Evolutionary conservation across 2,113 vertebrate genomes (phyloP), one percentile per base, ranked within the genome.

Genomic region (Trogon surrucura): DNA sequence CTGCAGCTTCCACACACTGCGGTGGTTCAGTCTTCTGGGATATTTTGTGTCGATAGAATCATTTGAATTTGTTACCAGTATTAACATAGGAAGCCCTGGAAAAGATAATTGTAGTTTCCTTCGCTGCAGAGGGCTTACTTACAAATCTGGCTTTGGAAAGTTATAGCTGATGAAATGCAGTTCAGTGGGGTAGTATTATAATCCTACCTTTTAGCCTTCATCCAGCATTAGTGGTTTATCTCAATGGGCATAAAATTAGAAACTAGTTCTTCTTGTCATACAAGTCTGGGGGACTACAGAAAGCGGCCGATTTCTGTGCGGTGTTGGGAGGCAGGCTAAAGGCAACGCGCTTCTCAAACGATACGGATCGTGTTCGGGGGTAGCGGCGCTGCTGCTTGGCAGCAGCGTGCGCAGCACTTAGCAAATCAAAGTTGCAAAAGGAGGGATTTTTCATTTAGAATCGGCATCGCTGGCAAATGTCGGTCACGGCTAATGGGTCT

Each of bases 21-120:
- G 57, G 97, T 98, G 98, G 77, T 98, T 98, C 97, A 97, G 98
- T 98, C 98, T 98, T 98, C 97, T 98, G 98, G 98, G 98, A 98
- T 98, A 98, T 98, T 98, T 98, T 57, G 64, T 96, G 97, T 98
- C 97, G 98, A 98, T 98, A 98, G 98, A 98, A 98, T 98, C 97
- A 97, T 98, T 98, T 98, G 98, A 98, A 98, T 98, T 98, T 98
- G 98, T 98, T 98, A 98, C 98, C 98, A 97, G 96, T 98, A 98
- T 98, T 98, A 98, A 98, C 98, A 98, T 98, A 98, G 98, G 97
- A 98, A 97, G 97, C 97, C 97, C 96, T 97, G 95, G 97, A 97
- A 98, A 97, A 98, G 97, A 98, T 97, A 98, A 98, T 98, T 98
- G 98, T 98, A 97, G 97, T 98, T 98, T 98, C 97, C 97, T 97